Evolutionary conservation across 1,140 invertebrate genomes (phyloP).

Genomic region (Orchesella cincta): DNA sequence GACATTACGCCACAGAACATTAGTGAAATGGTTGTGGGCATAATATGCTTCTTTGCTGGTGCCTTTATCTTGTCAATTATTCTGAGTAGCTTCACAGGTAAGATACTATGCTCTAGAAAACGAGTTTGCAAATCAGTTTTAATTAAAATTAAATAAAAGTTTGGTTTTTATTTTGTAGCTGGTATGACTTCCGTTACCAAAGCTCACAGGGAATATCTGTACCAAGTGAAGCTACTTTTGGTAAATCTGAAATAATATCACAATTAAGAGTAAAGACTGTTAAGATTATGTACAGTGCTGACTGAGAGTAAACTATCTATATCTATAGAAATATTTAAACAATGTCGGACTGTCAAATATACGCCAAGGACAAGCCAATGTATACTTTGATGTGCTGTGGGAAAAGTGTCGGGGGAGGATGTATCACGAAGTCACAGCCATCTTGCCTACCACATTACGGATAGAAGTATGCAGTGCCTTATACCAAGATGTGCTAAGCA

Average conservation of each 20-base stretch:
- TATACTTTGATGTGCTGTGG: constrained; percentile 16
- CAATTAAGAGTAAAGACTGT: no score
- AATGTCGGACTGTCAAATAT: constrained; percentile 5
- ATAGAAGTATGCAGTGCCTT: constrained; percentile 15
- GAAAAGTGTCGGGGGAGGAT: neutral
- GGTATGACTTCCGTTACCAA: constrained; percentile 19
- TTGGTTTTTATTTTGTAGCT: no score
- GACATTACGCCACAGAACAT: constrained; percentile 15
- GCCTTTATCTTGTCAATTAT: constrained; percentile 19
- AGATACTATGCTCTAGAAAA: no score
- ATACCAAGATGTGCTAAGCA: neutral
- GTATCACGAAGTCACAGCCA: constrained; percentile 16
- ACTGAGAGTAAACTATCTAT: neutral
- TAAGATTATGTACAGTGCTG: no score
- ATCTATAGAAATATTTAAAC: constrained; percentile 15
- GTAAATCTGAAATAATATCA: neutral
- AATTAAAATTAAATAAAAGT: no score
- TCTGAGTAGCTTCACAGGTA: constrained; percentile 5
- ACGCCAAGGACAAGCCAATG: neutral
- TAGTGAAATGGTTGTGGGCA: constrained; percentile 6
- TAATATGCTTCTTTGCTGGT: constrained; percentile 5
- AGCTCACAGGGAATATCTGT: constrained; percentile 24
- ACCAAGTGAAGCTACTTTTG: constrained; percentile 27
- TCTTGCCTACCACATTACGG: constrained; percentile 1
- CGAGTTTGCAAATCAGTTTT: no score